Base-by-base conservation (phyloP, 2,113 vertebrate genomes). In the Pycnonotus jocosus region DNA sequence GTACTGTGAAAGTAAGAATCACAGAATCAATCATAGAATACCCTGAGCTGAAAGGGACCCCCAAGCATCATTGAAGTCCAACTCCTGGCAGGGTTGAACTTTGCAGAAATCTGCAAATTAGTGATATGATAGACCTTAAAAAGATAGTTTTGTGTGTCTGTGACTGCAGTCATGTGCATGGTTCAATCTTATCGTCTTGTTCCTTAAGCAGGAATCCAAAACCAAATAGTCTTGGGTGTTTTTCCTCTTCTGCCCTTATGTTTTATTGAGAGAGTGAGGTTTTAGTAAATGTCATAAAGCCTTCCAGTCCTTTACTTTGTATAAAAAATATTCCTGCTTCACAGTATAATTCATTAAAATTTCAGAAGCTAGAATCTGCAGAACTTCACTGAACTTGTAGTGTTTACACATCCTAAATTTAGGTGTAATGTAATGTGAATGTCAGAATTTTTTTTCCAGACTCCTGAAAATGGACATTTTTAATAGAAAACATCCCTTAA, bases 231-330 rank as follows among this genome's bases (percentile, higher is more conserved):
- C 3, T 13, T n/a, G 44, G 38, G 9, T 70, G 45, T 71, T 94
- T 81, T 88, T 74, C n/a, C 22, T 12, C 48, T 66, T 80, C 35
- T 94, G 56, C 79, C 61, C 66, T 81, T 95, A 61, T 0, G 8
- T 62, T 92, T 83, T 96, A 81, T 88, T 93, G 60, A 56, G 86
- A 86, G 44, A 24, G 38, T 19, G 27, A 65, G 35, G 64, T 64
- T 92, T 93, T 78, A 53, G 80, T 94, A 92, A 94, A 93, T 87
- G 74, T 94, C 81, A 84, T 71, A 78, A 96, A 88, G 50, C 44
- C n/a, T 88, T 66, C 0, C 5, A 60, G 54, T 88, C 54, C 85
- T 90, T 90, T 84, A 56, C 51, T 73, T 61, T 69, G 33, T 85
- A 8, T 83, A 25, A 88, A 84, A 79, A 81, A 33, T 60, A 90